Base-by-base conservation (phyloP, 2,113 vertebrate genomes). In the Hippoglossus stenolepis region DNA sequence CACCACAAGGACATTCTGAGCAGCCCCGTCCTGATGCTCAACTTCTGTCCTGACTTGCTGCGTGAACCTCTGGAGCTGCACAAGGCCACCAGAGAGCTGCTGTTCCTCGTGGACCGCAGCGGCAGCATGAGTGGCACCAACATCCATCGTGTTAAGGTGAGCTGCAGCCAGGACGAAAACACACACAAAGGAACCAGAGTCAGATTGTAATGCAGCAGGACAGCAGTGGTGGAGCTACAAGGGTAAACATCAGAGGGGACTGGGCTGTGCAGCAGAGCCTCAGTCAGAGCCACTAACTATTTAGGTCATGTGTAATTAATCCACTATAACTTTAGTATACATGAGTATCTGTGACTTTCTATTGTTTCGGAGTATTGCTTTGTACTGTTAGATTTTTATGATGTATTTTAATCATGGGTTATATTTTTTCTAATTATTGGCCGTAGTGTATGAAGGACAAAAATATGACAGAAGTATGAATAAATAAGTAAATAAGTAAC, bases 1-100 rank as follows among this genome's bases (percentile, higher is more conserved):
- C 96, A 98, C 90, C 97, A 99, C 91, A 99, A 99, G 76, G 98
- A 99, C 88, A 96, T 99, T 82, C 92, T 96, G 80, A 89, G 91
- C 83, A 98, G 96, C 87, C 97, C 98, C 0, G 96, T 99, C 76
- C 77, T 99, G 94, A 96, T 96, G 96, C 95, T 99, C 65, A 99
- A 98, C 88, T 99, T 99, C 94, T 98, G 97, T 84, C 98, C 98
- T 0, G 93, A 87, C 75, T 84, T 93, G 65, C 93, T 96, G 85
- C 28, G 65, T 0, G 43, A 89, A 70, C 94, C 96, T 0, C 79
- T 92, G 35, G 94, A 96, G 85, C 92, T 97, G 75, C 95, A 96
- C 89, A 94, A 89, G 0, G 85, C 96, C 60, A 96, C 95, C 26
- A 93, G 97, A 0, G 98, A 99, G 85, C 79, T 98, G 38, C 80